Evolutionary conservation across 2,113 vertebrate genomes (phyloP).

Genomic region (Capreolus pygargus): DNA sequence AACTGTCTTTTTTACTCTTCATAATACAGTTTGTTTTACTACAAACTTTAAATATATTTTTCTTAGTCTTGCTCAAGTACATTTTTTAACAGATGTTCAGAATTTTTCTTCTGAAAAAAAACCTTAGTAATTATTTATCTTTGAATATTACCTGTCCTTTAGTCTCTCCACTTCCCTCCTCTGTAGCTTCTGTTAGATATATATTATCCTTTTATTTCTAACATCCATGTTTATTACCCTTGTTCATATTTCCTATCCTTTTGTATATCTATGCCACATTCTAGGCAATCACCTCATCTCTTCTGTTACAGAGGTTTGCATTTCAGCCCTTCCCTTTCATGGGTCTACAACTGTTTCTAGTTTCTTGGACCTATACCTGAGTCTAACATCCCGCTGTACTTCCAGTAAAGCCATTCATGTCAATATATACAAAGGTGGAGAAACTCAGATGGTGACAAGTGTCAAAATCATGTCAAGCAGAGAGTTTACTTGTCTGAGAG

Average conservation of each 20-base stretch:
- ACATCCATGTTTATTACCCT: background rate
- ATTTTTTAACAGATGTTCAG: background rate
- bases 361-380: background rate
- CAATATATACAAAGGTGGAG: background rate
- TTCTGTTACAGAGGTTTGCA: background rate
- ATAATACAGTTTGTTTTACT: background rate
- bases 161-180: background rate
- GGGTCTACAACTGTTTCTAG: background rate
- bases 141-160: background rate
- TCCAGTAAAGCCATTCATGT: background rate
- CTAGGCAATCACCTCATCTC: background rate
- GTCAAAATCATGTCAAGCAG: background rate
- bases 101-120: slow-evolving; percentile 28
- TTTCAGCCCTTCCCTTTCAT: background rate
- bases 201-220: background rate
- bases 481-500: background rate
- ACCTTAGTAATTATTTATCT: background rate
- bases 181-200: background rate
- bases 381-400: background rate
- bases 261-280: background rate
- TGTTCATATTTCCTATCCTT: background rate
- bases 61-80: background rate
- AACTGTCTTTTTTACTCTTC: background rate
- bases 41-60: background rate
- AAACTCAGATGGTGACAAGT: background rate